Base-by-base conservation (phyloP, 2,113 vertebrate genomes). In the Sigmodon hispidus region DNA sequence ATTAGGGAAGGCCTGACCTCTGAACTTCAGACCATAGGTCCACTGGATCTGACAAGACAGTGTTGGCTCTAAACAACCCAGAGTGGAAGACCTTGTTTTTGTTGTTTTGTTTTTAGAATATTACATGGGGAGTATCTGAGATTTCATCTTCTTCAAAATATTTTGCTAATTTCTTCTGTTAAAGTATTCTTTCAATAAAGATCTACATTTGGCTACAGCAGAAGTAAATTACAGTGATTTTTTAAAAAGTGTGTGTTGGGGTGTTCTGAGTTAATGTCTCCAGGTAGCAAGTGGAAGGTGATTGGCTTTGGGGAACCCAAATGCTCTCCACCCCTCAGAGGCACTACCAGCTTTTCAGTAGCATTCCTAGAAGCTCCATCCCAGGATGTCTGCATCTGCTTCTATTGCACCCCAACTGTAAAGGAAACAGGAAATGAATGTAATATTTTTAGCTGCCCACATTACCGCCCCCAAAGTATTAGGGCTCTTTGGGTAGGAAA, bases 141-240 rank as follows among this genome's bases (percentile, higher is more conserved):
- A 61, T 92, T 89, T 84, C 73, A 91, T 94, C 79, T 55, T 40
- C 36, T n/a, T 93, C 50, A 55, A 88, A 95, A 45, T 79, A 93
- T 77, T 61, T 48, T 19, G 50, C 16, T 36, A 45, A 72, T 69
- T 80, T 76, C 19, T 95, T 67, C 65, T 36, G 67, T 59, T 48
- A 90, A 72, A 55, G n/a, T 85, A 40, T 86, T 84, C 57, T 40
- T 94, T 90, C 65, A 85, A 13, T 36, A 69, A 96, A 15, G 7
- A n/a, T 84, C 36, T 89, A 16, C 43, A 63, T 69, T 79, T 93
- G 81, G 50, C 17, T 93, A 3, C 72, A 45, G 45, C 29, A 84
- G 73, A 94, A 90, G 40, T 21, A 75, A 52, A 31, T 5, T 36
- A 88, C 22, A 22, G 22, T 69, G 43, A 22, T 55, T 89, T 70